Evolutionary conservation across 1,140 invertebrate species (phyloP).

Genomic region (Hetaerina americana): DNA sequence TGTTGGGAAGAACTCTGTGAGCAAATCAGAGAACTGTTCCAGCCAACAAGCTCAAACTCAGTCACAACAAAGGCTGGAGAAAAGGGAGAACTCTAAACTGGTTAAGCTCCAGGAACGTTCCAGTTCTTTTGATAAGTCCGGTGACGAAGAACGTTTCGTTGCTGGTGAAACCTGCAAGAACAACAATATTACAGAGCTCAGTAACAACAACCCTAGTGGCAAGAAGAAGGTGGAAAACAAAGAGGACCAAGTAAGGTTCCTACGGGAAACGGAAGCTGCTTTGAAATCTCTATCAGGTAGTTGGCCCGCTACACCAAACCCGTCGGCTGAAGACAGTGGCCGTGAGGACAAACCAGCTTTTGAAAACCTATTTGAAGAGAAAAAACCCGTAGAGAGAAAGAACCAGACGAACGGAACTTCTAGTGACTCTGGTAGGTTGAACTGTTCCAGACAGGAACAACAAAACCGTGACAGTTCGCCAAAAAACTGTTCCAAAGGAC

Average conservation of each 20-base stretch:
- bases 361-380: constrained; percentile 74
- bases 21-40: too few relatives aligned
- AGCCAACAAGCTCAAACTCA: too few relatives aligned
- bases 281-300: constrained; percentile 68
- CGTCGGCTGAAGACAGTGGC: constrained; percentile 45
- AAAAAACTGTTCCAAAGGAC: background rate
- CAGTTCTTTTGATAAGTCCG: too few relatives aligned
- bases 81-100: too few relatives aligned
- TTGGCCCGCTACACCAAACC: constrained; percentile 52
- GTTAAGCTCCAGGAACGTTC: too few relatives aligned
- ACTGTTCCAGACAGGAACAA: background rate
- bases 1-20: too few relatives aligned
- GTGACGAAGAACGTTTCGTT: too few relatives aligned
- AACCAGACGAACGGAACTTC: too few relatives aligned
- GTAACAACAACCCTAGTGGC: too few relatives aligned
- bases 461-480: background rate
- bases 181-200: too few relatives aligned
- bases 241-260: constrained; percentile 55
- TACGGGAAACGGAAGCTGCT: constrained; percentile 73
- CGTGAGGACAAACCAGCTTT: constrained; percentile 51
- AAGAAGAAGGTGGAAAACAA: background rate
- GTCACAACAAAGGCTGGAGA: too few relatives aligned
- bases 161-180: too few relatives aligned
- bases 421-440: constrained; percentile 19
- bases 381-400: constrained; percentile 35